These are phyloP conservation scores for Aporophyla nigra DNA, from an alignment of 2,888 invertebrate species.

Conservation along the genomic window DNA sequence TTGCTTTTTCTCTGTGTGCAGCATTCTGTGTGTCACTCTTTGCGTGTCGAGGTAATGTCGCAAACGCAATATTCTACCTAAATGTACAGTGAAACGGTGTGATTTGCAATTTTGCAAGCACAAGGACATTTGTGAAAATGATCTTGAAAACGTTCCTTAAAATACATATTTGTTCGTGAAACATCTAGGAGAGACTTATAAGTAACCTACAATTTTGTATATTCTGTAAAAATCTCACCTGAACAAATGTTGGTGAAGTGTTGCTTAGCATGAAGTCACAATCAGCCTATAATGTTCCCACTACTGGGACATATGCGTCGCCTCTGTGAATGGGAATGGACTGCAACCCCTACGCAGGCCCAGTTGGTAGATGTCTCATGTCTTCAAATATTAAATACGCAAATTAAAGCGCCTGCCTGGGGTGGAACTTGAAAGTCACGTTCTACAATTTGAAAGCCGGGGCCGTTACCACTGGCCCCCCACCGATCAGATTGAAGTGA, in stretches of 20 bases:
- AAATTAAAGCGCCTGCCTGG: no score
- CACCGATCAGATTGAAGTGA: no score
- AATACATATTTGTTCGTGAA: not conserved
- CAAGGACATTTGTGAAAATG: not conserved
- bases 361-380: no score
- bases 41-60: slow-evolving; percentile 18
- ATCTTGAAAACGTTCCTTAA: not conserved
- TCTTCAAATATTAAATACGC: no score
- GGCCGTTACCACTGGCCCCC: no score
- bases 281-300: no score
- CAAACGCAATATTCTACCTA: slow-evolving; percentile 7
- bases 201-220: not conserved
- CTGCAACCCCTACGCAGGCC: no score
- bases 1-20: slow-evolving; percentile 61
- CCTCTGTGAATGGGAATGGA: no score
- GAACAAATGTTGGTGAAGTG: not conserved
- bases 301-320: no score
- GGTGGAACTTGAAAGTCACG: no score
- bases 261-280: no score
- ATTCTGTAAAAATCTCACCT: not conserved
- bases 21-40: slow-evolving; percentile 44
- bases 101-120: slow-evolving; percentile 6
- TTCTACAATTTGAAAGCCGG: no score
- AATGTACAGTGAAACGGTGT: not conserved
- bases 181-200: not conserved